Conservation (phyloP, 2,888 invertebrate genomes). For the Clivina fossor region DNA sequence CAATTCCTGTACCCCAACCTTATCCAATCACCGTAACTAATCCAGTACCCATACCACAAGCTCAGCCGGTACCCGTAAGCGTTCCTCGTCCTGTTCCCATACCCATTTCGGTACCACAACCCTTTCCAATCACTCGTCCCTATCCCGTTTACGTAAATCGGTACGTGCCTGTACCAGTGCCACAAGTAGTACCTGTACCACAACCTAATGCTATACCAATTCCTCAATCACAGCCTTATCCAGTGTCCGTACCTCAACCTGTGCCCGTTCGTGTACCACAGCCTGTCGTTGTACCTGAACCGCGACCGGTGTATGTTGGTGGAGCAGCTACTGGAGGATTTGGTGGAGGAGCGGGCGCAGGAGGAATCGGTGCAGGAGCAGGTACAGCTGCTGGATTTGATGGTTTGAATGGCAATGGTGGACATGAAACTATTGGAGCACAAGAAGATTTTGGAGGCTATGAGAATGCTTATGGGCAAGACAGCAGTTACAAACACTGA, state of each 20-base stretch:
- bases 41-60: slow-evolving; percentile 20
- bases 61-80: slow-evolving; percentile 4
- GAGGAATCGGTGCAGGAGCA: slow-evolving; percentile 3
- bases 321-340: slow-evolving; percentile 11
- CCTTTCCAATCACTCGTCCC: slow-evolving; percentile 14
- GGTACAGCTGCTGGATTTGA: slow-evolving; percentile 11
- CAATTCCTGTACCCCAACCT: slow-evolving; percentile 28
- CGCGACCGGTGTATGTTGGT: slow-evolving; percentile 26
- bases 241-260: slow-evolving; percentile 24
- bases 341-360: slow-evolving; percentile 1
- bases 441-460: too few species aligned
- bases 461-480: too few species aligned
- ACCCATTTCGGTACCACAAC: slow-evolving; percentile 15
- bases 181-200: slow-evolving; percentile 17
- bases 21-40: slow-evolving; percentile 23
- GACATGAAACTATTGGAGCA: too few species aligned
- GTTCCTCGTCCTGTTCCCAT: slow-evolving; percentile 27
- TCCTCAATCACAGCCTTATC: slow-evolving; percentile 24
- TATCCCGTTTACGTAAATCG: slow-evolving; percentile 25
- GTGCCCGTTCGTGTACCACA: slow-evolving; percentile 30
- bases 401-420: too few species aligned
- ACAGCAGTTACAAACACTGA: too few species aligned
- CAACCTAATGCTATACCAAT: slow-evolving; percentile 16
- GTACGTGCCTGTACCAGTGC: slow-evolving; percentile 17
- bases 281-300: slow-evolving; percentile 24